Percentiles rank a stretch among this genome's conserved stretches.
These are phyloP conservation scores for Drosophila dives DNA, from an alignment of 2,888 invertebrate species.

Conservation along the genomic window DNA sequence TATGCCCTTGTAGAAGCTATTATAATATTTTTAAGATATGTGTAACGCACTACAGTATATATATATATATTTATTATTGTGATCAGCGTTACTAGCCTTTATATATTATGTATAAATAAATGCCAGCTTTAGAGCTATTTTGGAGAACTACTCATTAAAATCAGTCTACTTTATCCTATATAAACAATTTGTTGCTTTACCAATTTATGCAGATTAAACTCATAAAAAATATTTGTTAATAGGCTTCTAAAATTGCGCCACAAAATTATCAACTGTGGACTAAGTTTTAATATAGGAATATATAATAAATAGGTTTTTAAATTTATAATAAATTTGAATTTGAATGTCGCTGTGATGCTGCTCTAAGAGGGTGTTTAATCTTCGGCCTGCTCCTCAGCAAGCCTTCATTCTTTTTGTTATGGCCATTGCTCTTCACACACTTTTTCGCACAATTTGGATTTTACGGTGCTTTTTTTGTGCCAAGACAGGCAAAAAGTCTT, in stretches of 20 bases:
- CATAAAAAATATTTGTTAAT: not conserved
- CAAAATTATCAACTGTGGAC: not conserved
- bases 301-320: not conserved
- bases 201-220: not conserved
- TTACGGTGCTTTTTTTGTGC: constrained; percentile 84
- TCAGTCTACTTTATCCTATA: not conserved
- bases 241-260: no score
- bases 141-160: not conserved
- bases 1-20: not conserved
- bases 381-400: not conserved
- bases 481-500: constrained; percentile 12
- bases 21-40: not conserved
- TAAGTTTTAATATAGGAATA: not conserved
- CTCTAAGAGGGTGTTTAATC: not conserved
- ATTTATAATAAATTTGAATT: not conserved
- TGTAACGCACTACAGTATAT: not conserved
- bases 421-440: constrained; percentile 29
- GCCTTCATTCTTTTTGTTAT: not conserved
- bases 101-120: no score
- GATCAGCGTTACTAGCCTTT: not conserved
- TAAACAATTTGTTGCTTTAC: not conserved
- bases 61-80: not conserved
- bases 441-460: constrained; percentile 51
- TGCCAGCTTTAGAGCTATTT: no score
- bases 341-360: not conserved